Conservation (phyloP, 2,797 vertebrate genomes). For the Notolabrus celidotus region DNA sequence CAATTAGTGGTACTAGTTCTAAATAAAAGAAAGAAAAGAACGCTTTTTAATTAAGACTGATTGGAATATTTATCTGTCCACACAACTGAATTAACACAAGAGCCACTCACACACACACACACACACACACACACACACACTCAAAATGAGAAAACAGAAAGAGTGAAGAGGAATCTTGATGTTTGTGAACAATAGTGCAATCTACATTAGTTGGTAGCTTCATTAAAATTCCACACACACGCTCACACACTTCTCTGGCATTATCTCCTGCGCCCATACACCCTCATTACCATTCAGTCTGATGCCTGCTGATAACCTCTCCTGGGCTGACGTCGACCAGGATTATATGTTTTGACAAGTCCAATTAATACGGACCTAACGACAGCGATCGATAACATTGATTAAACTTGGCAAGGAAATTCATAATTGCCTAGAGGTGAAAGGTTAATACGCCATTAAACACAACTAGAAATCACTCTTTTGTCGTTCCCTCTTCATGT, state of each 20-base stretch:
- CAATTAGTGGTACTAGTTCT: background rate
- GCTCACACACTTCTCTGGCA: slow-evolving; percentile 21
- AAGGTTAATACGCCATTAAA: slow-evolving; percentile 67
- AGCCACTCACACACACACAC: background rate
- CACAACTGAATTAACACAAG: slow-evolving; percentile 19
- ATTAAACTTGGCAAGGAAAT: slow-evolving; percentile 62
- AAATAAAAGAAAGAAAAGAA: background rate
- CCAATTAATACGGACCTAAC: slow-evolving; percentile 68
- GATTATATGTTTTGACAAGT: slow-evolving; percentile 67
- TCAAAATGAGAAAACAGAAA: background rate
- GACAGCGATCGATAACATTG: slow-evolving; percentile 63
- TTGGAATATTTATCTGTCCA: slow-evolving; percentile 11
- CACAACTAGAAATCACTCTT: slow-evolving; percentile 11
- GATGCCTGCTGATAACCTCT: slow-evolving; percentile 72
- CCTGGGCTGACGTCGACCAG: slow-evolving; percentile 30
- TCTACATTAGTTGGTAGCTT: slow-evolving; percentile 33
- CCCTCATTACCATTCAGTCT: slow-evolving; percentile 68
- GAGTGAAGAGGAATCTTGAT: slow-evolving; percentile 9
- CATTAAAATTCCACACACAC: slow-evolving; percentile 57
- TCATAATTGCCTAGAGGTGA: slow-evolving; percentile 66
- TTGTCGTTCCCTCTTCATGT: slow-evolving; percentile 23
- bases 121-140: background rate
- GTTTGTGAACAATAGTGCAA: slow-evolving; percentile 46
- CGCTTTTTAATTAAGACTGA: background rate
- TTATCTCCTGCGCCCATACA: slow-evolving; percentile 64